Percentiles rank a stretch among this genome's conserved stretches.
Evolutionary conservation across 2,113 vertebrate genomes (phyloP).

Genomic region (Leptocoma aspasia): DNA sequence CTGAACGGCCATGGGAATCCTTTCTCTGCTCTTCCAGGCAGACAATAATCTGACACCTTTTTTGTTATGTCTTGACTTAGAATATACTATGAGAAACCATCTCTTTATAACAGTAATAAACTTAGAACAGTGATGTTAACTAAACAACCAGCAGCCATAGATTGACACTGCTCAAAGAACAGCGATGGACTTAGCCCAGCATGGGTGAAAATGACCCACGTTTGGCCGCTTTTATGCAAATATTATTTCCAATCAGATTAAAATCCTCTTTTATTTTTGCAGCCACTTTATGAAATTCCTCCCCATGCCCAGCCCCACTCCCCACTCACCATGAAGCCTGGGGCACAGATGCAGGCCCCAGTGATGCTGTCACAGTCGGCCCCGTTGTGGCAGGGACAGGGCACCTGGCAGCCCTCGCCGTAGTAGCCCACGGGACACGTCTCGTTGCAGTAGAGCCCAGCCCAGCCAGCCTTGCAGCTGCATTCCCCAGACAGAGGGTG

Average conservation of each 20-base stretch:
- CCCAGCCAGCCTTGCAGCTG: constrained; percentile 90
- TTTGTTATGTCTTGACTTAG: constrained; percentile 31
- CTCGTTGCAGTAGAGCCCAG: constrained; percentile 93
- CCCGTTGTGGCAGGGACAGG: constrained; percentile 88
- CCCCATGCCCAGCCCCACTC: neutral
- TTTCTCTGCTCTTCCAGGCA: constrained; percentile 38
- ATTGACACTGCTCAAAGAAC: neutral
- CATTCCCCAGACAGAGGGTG: constrained; percentile 96
- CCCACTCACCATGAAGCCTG: constrained; percentile 87
- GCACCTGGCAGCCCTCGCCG: constrained; percentile 83
- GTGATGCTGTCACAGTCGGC: constrained; percentile 90
- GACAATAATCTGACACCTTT: constrained; percentile 42
- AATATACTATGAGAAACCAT: neutral
- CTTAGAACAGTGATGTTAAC: neutral
- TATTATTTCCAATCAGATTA: neutral
- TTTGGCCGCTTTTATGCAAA: neutral
- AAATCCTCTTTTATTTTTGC: neutral
- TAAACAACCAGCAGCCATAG: neutral
- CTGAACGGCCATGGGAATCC: constrained; percentile 38
- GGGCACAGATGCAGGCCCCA: constrained; percentile 86
- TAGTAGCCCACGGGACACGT: constrained; percentile 87
- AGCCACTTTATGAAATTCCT: neutral
- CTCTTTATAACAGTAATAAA: neutral
- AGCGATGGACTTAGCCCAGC: neutral
- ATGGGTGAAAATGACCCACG: rapidly evolving